Evolutionary conservation across 2,888 invertebrate genomes (phyloP), one percentile per base, ranked within the genome.

Genomic region (Machimus atricapillus): DNA sequence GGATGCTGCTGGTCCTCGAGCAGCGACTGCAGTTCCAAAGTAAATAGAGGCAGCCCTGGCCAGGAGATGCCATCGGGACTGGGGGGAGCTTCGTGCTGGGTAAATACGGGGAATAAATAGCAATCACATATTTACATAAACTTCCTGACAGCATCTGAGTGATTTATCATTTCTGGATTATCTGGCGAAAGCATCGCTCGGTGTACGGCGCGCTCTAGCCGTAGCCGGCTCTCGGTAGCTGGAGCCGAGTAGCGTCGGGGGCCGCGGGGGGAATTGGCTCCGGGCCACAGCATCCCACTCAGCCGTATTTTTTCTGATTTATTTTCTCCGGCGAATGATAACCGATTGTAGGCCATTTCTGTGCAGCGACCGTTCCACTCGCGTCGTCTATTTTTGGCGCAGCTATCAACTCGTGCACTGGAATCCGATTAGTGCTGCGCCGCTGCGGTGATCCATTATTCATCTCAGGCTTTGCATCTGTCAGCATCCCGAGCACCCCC

Each of bases 71-170:
- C 43, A 46, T 4, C 31, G 74, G 31, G 43, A 31, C 43, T 12
- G 73, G 12, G 78, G 40, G 9, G 23, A 27, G 27, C 43, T 43
- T 16, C 74, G 58, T 58, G 46, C 74, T 85, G 43, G n/a, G 74
- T 85, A 85, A 73, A 85, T 85, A 85, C 23, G 23, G 85, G 46
- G 46, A 74, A 85, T 85, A 85, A 85, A 86, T 86, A 77, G 58
- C 77, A 86, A 77, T 77, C 78, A 86, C 56, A 86, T 86, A 86
- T 86, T 86, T 86, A 86, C 78, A 58, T 78, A 86, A 86, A 86
- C 77, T 86, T 86, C 85, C 86, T 79, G 86, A 86, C 86, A 86
- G 86, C 86, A 79, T 56, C 86, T 78, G 86, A 78, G 78, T 86
- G 78, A 86, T 86, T 86, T 86, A 86, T 86, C 79, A 86, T 86